A percentile compares a stretch with the other conserved stretches of the same genome.
These are phyloP conservation scores for Astreopora myriophthalma DNA, from an alignment of 64 coral and sea anemone genomes.

Conservation along the genomic window DNA sequence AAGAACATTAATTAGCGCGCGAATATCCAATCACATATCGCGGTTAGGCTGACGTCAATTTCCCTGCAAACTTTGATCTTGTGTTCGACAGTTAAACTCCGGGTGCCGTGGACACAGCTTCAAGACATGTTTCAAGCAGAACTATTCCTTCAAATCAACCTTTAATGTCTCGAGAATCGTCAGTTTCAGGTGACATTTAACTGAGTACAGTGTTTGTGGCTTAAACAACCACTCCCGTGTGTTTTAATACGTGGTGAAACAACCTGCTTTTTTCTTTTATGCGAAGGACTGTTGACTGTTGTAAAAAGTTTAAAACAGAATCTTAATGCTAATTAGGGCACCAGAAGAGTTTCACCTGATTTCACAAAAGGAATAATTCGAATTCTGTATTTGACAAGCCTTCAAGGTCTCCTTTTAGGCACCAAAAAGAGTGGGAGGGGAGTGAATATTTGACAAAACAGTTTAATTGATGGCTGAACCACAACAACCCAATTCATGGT, in stretches of 20 bases:
- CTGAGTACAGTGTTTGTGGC: no score
- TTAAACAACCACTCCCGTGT: no score
- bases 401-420: no score
- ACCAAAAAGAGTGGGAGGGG: no score
- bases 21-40: slow-evolving; percentile 12
- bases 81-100: not conserved
- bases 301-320: not conserved
- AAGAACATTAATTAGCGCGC: not conserved
- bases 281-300: not conserved
- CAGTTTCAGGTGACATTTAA: not conserved
- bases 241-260: no score
- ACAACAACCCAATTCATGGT: no score
- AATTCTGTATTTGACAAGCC: no score
- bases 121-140: not conserved
- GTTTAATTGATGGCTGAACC: no score
- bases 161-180: not conserved
- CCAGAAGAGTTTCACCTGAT: not conserved
- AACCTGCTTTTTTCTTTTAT: no score
- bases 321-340: not conserved
- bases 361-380: not conserved
- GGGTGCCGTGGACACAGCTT: not conserved
- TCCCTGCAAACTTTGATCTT: not conserved
- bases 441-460: no score
- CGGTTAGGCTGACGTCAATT: slow-evolving; percentile 1
- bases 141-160: not conserved